phyloP scores from a whole-genome alignment of 92 coral and sea anemone genomes.

The Epizoanthus stellaris region DNA sequence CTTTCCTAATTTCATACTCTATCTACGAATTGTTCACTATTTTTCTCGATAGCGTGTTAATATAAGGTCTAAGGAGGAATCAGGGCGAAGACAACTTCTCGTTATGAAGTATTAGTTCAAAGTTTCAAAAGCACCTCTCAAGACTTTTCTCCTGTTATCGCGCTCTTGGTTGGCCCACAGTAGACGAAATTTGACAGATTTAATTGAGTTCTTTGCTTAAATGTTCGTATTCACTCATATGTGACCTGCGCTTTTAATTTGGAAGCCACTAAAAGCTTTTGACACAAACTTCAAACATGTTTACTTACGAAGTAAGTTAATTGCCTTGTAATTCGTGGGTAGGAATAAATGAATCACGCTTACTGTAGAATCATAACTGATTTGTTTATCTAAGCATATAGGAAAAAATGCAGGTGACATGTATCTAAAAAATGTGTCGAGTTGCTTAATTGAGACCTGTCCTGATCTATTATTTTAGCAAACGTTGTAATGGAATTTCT shows the following conservation, averaged over 20 bases:
- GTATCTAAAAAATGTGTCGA: conserved; percentile 4
- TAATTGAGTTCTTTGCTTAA: too few species aligned
- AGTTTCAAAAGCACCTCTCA: not conserved
- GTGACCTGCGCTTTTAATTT: conserved; percentile 11
- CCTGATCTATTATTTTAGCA: conserved; percentile 37
- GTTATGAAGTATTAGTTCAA: not conserved
- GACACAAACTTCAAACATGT: conserved; percentile 37
- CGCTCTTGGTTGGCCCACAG: too few species aligned
- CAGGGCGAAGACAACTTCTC: not conserved
- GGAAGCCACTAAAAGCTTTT: conserved; percentile 37
- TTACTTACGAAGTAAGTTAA: conserved; percentile 44
- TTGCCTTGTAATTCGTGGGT: conserved; percentile 33
- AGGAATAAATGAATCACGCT: conserved; percentile 37
- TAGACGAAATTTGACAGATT: too few species aligned
- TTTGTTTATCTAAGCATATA: conserved; percentile 25
- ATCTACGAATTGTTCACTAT: not conserved
- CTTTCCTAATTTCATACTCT: not conserved
- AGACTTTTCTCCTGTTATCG: too few species aligned
- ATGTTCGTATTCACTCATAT: too few species aligned
- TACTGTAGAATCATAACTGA: conserved; percentile 16
- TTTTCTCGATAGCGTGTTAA: not conserved
- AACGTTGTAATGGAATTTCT: conserved; percentile 18
- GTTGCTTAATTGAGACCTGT: conserved; percentile 33
- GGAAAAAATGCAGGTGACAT: not conserved
- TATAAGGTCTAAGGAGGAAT: not conserved